phyloP scores from a whole-genome alignment of 2,797 vertebrate genomes.

The Peromyscus eremicus region DNA sequence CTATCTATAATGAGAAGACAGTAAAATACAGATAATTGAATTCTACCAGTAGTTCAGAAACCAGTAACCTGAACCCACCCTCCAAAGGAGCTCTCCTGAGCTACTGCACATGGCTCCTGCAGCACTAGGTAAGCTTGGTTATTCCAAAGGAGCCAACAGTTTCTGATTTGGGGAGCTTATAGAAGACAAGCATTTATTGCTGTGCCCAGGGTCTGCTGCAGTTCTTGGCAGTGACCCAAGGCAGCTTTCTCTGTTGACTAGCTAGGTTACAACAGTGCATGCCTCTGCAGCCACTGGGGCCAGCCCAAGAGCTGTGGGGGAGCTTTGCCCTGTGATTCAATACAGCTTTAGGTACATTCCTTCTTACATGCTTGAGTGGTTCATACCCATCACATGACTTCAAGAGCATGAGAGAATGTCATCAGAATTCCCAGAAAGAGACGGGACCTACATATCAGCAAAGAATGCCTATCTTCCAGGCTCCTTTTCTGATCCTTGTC shows the following conservation, averaged over 20 bases:
- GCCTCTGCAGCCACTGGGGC: background rate
- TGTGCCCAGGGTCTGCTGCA: background rate
- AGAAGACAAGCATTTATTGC: background rate
- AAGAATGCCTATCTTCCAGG: background rate
- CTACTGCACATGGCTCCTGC: background rate
- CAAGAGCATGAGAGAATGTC: background rate
- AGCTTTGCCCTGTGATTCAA: background rate
- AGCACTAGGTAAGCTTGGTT: background rate
- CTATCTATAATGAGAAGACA: background rate
- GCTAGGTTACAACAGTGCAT: background rate
- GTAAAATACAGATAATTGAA: background rate
- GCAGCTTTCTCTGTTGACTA: background rate
- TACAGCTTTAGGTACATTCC: background rate
- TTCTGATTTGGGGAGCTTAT: background rate
- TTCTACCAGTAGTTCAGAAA: conserved; percentile 6
- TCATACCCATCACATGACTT: background rate
- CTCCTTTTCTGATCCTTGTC: background rate
- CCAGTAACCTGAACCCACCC: background rate
- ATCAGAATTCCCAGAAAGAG: background rate
- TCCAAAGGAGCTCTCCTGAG: background rate
- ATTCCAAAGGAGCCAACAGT: background rate
- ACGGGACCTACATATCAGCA: background rate
- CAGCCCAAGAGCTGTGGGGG: background rate
- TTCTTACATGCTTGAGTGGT: background rate
- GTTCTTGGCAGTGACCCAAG: background rate